Percentiles rank a stretch among this genome's conserved stretches.
Conservation (phyloP, 2,888 invertebrate species). For the Eristalis tenax region DNA sequence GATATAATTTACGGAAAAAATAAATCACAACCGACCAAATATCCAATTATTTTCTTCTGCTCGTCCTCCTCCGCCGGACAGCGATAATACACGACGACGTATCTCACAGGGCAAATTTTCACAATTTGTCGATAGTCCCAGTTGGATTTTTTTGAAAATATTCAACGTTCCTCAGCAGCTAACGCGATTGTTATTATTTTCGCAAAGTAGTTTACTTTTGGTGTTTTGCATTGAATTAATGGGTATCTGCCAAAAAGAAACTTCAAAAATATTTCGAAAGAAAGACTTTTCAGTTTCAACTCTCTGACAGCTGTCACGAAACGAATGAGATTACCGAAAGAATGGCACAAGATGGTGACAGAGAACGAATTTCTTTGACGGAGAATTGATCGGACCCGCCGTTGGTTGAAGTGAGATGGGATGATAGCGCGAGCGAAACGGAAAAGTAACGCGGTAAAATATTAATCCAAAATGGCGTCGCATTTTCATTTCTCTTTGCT, state of each 20-base stretch:
- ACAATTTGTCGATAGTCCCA: conserved; percentile 27
- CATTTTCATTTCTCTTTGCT: conserved; percentile 43
- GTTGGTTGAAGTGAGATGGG: conserved; percentile 17
- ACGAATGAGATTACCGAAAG: conserved; percentile 61
- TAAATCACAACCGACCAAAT: conserved; percentile 18
- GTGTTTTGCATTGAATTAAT: conserved; percentile 66
- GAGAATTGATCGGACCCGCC: not conserved
- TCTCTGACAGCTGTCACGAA: conserved; percentile 73
- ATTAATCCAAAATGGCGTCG: conserved; percentile 73
- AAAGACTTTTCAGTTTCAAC: conserved; percentile 54
- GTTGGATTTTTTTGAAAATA: conserved; percentile 18
- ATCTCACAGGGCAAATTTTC: conserved; percentile 30
- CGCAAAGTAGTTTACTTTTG: conserved; percentile 71
- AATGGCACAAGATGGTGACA: conserved; percentile 26
- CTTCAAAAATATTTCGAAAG: conserved; percentile 58
- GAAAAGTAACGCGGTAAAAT: conserved; percentile 71
- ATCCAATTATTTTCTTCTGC: conserved; percentile 5
- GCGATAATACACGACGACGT: conserved; percentile 29
- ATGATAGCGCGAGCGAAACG: conserved; percentile 44
- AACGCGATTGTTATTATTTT: conserved; percentile 69
- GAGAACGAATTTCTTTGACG: conserved; percentile 23
- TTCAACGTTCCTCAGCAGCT: conserved; percentile 47
- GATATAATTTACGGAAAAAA: not conserved
- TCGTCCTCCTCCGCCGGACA: conserved; percentile 30
- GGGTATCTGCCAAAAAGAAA: conserved; percentile 66